Base-by-base conservation (phyloP, 1,140 invertebrate species). In the Dermatophagoides farinae region DNA sequence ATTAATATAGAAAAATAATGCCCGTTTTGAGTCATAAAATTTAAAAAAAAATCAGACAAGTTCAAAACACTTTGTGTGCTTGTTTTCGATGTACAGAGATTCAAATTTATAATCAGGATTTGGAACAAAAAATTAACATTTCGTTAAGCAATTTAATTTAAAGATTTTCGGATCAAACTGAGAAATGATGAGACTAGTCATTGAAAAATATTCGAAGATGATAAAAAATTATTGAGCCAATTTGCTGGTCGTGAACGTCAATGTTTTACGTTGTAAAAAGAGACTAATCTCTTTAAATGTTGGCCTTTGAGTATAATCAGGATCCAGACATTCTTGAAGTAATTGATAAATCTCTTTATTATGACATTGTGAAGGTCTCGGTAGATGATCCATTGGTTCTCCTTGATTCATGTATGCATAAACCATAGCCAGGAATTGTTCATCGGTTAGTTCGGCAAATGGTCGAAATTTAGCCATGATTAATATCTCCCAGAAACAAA, bases 401-500 rank as follows among this genome's bases (percentile, higher is more conserved):
- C 14, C 20, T 6, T 37, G 8, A 12, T 60, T 22, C 1, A 47
- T 39, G 25, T 31, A 55, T 18, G 31, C 38, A 25, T 49, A 47
- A 18, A 60, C 25, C 8, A 37, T 37, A 14, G 58, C 18, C 5
- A 60, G n/a, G 6, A 60, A 43, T 22, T 47, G 9, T 39, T 60
- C 41, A 44, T 60, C 58, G 2, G 23, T 16, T 1, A 50, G 14
- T 4, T 60, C 43, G n/a, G 16, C 14, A 50, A 47, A 47, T 20
- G 58, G 58, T 8, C 58, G 16, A 20, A 2, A 49, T 43, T 60
- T 50, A 23, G 50, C 16, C 14, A 37, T 16, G 0, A 88, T 92
- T 82, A 92, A 86, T 39, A 96, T 92, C 75, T 96, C 89, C 88
- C 88, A 95, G 22, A 93, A 71, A 11, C 93, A 72, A 50, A 95